Evolutionary conservation across 2,113 vertebrate genomes (phyloP).

Genomic region (Arenaria interpres): DNA sequence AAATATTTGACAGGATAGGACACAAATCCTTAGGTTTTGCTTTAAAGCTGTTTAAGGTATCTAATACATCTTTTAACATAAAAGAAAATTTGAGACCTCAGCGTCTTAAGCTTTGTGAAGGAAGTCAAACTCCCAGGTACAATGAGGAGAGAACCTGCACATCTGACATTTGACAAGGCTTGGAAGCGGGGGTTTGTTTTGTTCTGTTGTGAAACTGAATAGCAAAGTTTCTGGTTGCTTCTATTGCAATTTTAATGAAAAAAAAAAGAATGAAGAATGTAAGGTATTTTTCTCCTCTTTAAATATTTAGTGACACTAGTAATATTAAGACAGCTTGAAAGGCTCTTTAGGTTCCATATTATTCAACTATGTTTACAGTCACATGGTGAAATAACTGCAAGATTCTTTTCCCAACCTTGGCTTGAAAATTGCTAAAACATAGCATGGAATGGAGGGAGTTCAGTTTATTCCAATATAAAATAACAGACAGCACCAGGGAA

Average conservation of each 20-base stretch:
- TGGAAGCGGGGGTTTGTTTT: background rate
- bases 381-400: background rate
- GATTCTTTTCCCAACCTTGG: background rate
- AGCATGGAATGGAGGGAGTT: background rate
- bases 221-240: background rate
- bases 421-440: background rate
- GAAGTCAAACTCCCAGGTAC: background rate
- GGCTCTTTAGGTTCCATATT: background rate
- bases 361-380: background rate
- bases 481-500: background rate
- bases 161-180: background rate
- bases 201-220: background rate
- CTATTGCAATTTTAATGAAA: background rate
- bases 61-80: background rate
- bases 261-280: background rate
- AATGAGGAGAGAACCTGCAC: background rate
- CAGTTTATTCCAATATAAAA: background rate
- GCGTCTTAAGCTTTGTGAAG: background rate
- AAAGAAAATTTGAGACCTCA: background rate
- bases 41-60: background rate
- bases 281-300: background rate
- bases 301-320: background rate
- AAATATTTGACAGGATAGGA: background rate
- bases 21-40: background rate
- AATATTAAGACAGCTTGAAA: background rate